A percentile compares a stretch with the other conserved stretches of the same genome.
Evolutionary conservation across 2,888 invertebrate genomes (phyloP).

Genomic region (Automeris io): DNA sequence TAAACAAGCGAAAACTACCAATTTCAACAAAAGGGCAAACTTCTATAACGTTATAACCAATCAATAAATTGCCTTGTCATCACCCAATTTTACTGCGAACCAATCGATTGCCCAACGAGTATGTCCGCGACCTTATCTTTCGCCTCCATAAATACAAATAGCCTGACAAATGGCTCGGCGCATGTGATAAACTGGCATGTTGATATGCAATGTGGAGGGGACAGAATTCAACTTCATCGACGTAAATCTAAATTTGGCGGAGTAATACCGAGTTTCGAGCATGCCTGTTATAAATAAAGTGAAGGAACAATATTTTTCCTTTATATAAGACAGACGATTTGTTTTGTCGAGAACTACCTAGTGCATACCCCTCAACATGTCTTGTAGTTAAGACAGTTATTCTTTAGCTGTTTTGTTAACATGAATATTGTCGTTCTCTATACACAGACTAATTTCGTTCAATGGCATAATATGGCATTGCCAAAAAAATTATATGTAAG

Average conservation of each 20-base stretch:
- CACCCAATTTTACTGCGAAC: constrained; percentile 10
- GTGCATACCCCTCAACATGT: too few relatives aligned
- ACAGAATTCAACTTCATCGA: constrained; percentile 36
- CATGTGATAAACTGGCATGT: constrained; percentile 50
- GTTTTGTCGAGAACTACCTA: too few relatives aligned
- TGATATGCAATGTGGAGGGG: constrained; percentile 45
- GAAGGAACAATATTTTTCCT: too few relatives aligned
- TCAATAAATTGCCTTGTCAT: constrained; percentile 14
- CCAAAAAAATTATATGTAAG: too few relatives aligned
- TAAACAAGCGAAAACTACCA: not conserved
- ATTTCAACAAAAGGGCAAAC: too few relatives aligned
- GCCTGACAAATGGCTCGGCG: constrained; percentile 44
- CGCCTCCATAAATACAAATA: constrained; percentile 38
- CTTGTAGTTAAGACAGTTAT: too few relatives aligned
- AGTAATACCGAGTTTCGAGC: constrained; percentile 30
- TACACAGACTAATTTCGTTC: too few relatives aligned
- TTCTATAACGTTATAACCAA: constrained; percentile 16
- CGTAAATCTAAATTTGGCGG: constrained; percentile 22
- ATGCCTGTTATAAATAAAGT: too few relatives aligned
- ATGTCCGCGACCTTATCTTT: constrained; percentile 28
- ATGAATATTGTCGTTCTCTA: too few relatives aligned
- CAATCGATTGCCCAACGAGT: constrained; percentile 7
- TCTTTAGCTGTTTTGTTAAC: too few relatives aligned
- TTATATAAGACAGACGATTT: too few relatives aligned
- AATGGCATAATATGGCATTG: too few relatives aligned